Conservation (phyloP, 1,140 invertebrate species). For the Papilio glaucus region DNA sequence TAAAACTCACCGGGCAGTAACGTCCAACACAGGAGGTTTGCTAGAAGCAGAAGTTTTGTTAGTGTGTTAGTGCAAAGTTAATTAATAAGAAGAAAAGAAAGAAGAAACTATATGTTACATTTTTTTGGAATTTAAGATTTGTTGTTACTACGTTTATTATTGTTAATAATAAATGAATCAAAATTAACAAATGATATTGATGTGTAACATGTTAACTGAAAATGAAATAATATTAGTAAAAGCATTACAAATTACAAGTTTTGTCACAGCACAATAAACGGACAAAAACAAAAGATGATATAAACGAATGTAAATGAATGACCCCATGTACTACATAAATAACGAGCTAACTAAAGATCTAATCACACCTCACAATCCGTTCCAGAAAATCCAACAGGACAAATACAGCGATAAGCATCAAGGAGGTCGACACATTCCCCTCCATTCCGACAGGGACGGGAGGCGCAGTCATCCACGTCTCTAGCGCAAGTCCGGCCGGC, state of each 20-base stretch:
- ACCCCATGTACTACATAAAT: background rate
- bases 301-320: background rate
- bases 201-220: background rate
- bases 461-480: slow-evolving; percentile 89
- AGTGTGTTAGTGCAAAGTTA: slow-evolving; percentile 62
- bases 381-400: slow-evolving; percentile 92
- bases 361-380: slow-evolving; percentile 88
- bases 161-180: no score
- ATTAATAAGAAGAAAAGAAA: background rate
- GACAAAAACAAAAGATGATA: background rate
- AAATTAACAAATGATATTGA: background rate
- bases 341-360: background rate
- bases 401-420: slow-evolving; percentile 92
- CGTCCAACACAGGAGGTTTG: slow-evolving; percentile 74
- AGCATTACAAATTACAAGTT: background rate
- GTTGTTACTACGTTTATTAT: no score
- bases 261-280: background rate
- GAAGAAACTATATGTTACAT: background rate
- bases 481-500: slow-evolving; percentile 88
- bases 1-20: slow-evolving; percentile 72
- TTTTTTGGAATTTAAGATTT: no score
- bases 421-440: slow-evolving; percentile 93
- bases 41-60: slow-evolving; percentile 75
- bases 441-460: slow-evolving; percentile 92
- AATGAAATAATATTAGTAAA: background rate